Percentiles rank a stretch among this genome's conserved stretches.
These are phyloP conservation scores for Talpa occidentalis DNA, from an alignment of 2,113 vertebrate species.

Conservation along the genomic window DNA sequence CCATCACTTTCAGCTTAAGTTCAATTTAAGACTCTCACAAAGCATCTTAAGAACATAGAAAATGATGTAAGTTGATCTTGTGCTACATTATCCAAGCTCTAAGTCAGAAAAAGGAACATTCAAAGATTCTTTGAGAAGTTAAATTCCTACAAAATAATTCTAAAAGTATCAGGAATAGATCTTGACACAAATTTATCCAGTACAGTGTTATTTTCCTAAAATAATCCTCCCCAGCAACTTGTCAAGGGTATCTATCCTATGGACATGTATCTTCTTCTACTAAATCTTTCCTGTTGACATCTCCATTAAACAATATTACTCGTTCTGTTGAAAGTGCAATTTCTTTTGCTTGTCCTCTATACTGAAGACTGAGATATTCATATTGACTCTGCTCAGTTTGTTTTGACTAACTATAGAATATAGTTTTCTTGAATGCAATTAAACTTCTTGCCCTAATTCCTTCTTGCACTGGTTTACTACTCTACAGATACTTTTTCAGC, in stretches of 20 bases:
- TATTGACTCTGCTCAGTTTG: not conserved
- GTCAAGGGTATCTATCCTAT: not conserved
- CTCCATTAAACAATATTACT: not conserved
- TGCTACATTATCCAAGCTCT: not conserved
- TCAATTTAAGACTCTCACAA: not conserved
- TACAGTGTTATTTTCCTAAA: not conserved
- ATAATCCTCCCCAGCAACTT: not conserved
- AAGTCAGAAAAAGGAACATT: not conserved
- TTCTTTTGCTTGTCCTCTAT: not conserved
- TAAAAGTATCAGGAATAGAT: not conserved
- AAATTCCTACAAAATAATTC: not conserved
- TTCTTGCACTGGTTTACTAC: not conserved
- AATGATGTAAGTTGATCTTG: not conserved
- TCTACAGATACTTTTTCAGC: not conserved
- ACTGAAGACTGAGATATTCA: not conserved
- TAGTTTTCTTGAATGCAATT: not conserved
- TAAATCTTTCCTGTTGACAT: not conserved
- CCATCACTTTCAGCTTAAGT: not conserved
- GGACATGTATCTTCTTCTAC: not conserved
- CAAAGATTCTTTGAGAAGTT: not conserved
- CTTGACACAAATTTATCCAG: slow-evolving; percentile 10
- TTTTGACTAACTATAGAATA: not conserved
- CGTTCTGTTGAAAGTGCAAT: not conserved
- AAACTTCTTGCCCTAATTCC: not conserved
- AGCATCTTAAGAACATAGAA: not conserved